Evolutionary conservation across 1,140 invertebrate species (phyloP), one percentile per base, ranked within the genome.

Genomic region (Melitaea cinxia): DNA sequence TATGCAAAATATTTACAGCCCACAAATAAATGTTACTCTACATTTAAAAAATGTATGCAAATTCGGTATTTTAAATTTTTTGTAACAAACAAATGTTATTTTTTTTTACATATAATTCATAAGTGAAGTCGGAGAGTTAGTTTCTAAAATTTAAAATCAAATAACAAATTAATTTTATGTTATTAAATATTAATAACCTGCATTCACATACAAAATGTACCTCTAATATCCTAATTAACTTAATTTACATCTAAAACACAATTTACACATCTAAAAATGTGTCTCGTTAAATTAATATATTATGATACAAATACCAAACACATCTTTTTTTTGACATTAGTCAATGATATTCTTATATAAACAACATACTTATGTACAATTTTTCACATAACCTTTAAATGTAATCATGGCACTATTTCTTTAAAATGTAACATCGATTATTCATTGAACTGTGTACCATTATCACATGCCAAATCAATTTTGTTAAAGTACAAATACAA

Each of bases 1-100:
- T 88, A 89, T 73, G 88, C 86, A 70, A 79, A 77, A 75, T 88
- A 90, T 90, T 77, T 90, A 90, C 88, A 90, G 88, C 83, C 65
- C 75, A 80, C 80, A 77, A 83, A 88, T 80, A 80, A 85, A 83
- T 72, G 58, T 80, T 80, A 80, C 61, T 65, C 75, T 79, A 79
- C 72, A 77, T 77, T 75, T 77, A 79, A 78, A 80, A 85, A 77
- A 64, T 55, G 80, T n/a, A 88, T 84, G 85, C 85, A 90, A 85
- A 83, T n/a, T 85, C 75, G 83, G 87, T 85, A 71, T 75, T 85
- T 80, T 78, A 83, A 75, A 78, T 81, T 78, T 21, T 67, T 68
- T 69, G 14, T 17, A 42, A 42, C 66, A 69, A 56, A 71, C 68
- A 68, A 68, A 61, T 68, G 69, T 75, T 70, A 64, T 69, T 64